Evolutionary conservation across 2,113 vertebrate species (phyloP).

Genomic region (Pimephales promelas): DNA sequence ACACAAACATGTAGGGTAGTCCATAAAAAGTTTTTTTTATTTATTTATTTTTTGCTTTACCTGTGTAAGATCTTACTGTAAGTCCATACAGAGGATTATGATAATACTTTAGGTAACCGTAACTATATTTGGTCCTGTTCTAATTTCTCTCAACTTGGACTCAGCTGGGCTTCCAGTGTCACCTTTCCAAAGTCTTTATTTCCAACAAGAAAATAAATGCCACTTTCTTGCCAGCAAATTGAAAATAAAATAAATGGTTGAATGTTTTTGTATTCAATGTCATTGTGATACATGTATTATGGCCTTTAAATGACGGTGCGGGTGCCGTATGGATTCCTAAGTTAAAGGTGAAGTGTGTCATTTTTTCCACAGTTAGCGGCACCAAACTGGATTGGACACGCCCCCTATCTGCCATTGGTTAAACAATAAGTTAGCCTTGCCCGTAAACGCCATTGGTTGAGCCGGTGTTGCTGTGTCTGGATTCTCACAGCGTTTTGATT

Average conservation of each 20-base stretch:
- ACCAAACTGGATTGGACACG: background rate
- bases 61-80: slow-evolving; percentile 23
- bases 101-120: slow-evolving; percentile 10
- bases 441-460: background rate
- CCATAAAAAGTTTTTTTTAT: background rate
- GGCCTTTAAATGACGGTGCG: background rate
- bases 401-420: background rate
- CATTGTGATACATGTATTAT: background rate
- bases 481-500: background rate
- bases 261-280: slow-evolving; percentile 31
- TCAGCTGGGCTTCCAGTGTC: slow-evolving; percentile 29
- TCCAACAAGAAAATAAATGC: slow-evolving; percentile 26
- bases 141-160: slow-evolving; percentile 15
- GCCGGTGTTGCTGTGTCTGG: background rate
- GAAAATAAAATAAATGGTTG: slow-evolving; percentile 28
- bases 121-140: slow-evolving; percentile 11
- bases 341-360: background rate
- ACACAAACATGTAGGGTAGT: slow-evolving; percentile 32
- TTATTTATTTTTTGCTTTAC: background rate
- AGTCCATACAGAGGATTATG: background rate
- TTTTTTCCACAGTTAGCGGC: background rate
- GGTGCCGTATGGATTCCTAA: background rate
- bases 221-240: slow-evolving; percentile 37
- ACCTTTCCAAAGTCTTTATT: background rate
- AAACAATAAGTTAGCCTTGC: background rate